Evolutionary conservation across 2,797 vertebrate genomes (phyloP), one percentile per base, ranked within the genome.

Genomic region (Sebastiscus albofasciatus): DNA sequence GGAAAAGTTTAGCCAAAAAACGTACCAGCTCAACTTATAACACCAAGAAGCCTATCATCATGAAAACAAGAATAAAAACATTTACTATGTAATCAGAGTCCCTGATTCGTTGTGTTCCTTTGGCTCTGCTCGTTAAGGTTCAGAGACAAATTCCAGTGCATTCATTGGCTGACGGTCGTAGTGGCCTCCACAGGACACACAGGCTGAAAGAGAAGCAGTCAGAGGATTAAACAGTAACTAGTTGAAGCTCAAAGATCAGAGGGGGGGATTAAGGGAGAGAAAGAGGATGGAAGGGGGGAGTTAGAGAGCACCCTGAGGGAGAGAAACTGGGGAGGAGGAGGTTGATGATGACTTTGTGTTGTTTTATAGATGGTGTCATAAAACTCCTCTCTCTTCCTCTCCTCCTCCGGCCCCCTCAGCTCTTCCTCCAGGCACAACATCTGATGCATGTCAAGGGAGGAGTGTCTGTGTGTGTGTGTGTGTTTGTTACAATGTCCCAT

Each of bases 281-380:
- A 24, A 66, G 54, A 26, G 34, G 27, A 46, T 18, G 54, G 58
- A 36, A 8, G 70, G 67, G 22, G 36, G 54, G 58, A 39, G 67
- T 46, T 24, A 49, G 20, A 34, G 52, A 31, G 46, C 16, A n/a
- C 72, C 85, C 84, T 46, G 79, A 80, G 85, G n/a, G 4, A 34
- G 54, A 68, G 52, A 46, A 27, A 62, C 34, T 46, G 55, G 8
- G 2, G 49, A 2, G 27, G 65, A 2, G 33, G 34, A 36, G 61
- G 61, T 2, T 66, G 67, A 67, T 61, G 79, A 64, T 61, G 75
- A 77, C 73, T 83, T 27, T 77, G 73, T 85, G 66, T 6, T 83
- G 69, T 72, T 90, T 92, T 89, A 83, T 89, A 60, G 80, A 62
- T 67, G 58, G 67, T 74, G 75, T 79, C 81, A 73, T 84, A 72